Evolutionary conservation across 2,888 invertebrate genomes (phyloP).

Genomic region (Xanthorhoe spadicearia): DNA sequence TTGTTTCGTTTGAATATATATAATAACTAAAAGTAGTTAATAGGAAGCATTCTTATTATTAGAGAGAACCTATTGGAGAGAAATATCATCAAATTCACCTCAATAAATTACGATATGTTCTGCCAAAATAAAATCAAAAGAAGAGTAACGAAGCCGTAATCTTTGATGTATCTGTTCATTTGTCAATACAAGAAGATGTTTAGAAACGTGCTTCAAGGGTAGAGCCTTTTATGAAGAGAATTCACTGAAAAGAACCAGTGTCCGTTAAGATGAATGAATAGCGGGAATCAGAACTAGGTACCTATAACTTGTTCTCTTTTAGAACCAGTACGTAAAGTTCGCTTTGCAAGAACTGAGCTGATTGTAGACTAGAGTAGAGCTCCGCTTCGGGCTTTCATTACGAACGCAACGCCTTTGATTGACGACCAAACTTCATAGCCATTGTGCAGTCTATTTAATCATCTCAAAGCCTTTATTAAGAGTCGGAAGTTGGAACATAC

Average conservation of each 20-base stretch:
- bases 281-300: conserved; percentile 1
- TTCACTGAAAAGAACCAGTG: conserved; percentile 1
- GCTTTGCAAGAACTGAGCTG: conserved; percentile 3
- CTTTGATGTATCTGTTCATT: background rate
- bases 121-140: no score
- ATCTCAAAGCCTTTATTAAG: conserved; percentile 17
- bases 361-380: conserved; percentile 7
- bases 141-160: background rate
- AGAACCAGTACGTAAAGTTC: conserved; percentile 22
- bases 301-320: conserved; percentile 5
- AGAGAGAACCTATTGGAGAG: no score
- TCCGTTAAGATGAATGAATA: conserved; percentile 1
- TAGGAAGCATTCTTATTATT: background rate
- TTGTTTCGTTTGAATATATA: background rate
- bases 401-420: conserved; percentile 33
- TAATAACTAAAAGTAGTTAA: no score
- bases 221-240: conserved; percentile 5
- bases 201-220: background rate
- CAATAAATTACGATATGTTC: no score
- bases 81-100: no score
- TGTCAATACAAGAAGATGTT: background rate
- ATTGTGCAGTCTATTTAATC: conserved; percentile 31
- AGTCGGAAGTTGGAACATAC: conserved; percentile 1
- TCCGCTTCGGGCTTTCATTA: conserved; percentile 32
- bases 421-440: conserved; percentile 38